Percentiles rank a stretch among this genome's conserved stretches.
phyloP scores from a whole-genome alignment of 2,888 invertebrate species.

The Hypsopygia costalis region DNA sequence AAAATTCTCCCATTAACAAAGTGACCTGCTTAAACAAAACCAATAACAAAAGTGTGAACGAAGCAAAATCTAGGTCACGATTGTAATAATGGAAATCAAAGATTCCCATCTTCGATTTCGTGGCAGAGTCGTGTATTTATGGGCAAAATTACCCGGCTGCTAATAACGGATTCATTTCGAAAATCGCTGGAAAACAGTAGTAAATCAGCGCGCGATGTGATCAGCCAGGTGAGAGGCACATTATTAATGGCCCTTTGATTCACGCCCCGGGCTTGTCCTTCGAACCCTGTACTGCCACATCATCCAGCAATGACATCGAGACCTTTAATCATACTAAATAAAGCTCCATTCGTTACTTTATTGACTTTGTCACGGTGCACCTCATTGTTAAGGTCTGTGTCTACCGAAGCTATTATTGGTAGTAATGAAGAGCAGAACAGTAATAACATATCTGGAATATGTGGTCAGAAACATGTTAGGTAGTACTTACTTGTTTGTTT shows the following conservation, averaged over 20 bases:
- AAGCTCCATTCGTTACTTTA: constrained; percentile 3
- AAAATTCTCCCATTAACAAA: not conserved
- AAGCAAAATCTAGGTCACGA: constrained; percentile 6
- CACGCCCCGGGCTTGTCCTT: constrained; percentile 31
- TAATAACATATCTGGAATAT: too few species aligned
- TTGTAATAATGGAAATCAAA: constrained; percentile 8
- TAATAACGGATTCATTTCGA: constrained; percentile 11
- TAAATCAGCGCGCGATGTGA: constrained; percentile 34
- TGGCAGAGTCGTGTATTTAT: constrained; percentile 9
- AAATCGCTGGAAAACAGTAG: constrained; percentile 21
- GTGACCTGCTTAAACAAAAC: not conserved
- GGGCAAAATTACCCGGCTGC: constrained; percentile 7
- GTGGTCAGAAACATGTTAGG: too few species aligned
- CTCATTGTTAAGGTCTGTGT: constrained; percentile 5
- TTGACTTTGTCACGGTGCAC: constrained; percentile 21
- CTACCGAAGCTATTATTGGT: not conserved
- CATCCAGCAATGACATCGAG: constrained; percentile 13
- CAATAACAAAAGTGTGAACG: constrained; percentile 5
- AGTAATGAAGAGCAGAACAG: too few species aligned
- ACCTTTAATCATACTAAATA: constrained; percentile 8
- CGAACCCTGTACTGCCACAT: constrained; percentile 17
- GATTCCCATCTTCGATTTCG: constrained; percentile 8
- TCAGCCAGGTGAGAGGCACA: constrained; percentile 48
- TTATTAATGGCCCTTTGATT: constrained; percentile 54
- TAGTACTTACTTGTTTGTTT: too few species aligned